phyloP scores from a whole-genome alignment of 2,113 vertebrate species.

The Phoenicopterus ruber region DNA sequence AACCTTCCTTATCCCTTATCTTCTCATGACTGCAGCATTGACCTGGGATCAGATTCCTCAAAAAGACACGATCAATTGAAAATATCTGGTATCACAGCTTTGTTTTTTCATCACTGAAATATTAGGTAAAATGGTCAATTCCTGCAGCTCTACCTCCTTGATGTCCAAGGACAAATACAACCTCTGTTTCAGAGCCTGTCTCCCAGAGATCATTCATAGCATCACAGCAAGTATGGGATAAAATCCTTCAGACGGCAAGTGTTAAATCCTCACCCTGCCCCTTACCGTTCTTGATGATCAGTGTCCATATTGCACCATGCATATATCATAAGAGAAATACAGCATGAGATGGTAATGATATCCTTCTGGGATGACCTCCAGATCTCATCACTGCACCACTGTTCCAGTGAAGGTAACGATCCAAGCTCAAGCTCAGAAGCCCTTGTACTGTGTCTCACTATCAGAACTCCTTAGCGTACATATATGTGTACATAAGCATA shows the following conservation, averaged over 20 bases:
- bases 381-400: background rate
- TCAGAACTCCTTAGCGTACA: background rate
- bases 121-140: background rate
- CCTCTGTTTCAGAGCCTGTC: background rate
- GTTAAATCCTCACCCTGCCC: background rate
- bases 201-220: background rate
- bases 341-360: background rate
- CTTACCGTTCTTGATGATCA: background rate
- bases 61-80: background rate
- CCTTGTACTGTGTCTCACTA: background rate
- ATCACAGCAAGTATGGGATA: background rate
- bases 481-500: background rate
- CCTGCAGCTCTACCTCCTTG: background rate
- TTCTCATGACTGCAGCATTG: background rate
- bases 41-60: background rate
- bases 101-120: background rate
- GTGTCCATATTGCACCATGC: background rate
- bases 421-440: background rate
- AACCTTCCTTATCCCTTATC: background rate
- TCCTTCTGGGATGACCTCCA: background rate
- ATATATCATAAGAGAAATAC: background rate
- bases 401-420: background rate
- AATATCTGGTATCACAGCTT: background rate
- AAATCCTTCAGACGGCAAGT: background rate
- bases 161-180: background rate